These are phyloP conservation scores for Onthophagus sagittarius DNA, from an alignment of 2,888 invertebrate species.

Conservation along the genomic window DNA sequence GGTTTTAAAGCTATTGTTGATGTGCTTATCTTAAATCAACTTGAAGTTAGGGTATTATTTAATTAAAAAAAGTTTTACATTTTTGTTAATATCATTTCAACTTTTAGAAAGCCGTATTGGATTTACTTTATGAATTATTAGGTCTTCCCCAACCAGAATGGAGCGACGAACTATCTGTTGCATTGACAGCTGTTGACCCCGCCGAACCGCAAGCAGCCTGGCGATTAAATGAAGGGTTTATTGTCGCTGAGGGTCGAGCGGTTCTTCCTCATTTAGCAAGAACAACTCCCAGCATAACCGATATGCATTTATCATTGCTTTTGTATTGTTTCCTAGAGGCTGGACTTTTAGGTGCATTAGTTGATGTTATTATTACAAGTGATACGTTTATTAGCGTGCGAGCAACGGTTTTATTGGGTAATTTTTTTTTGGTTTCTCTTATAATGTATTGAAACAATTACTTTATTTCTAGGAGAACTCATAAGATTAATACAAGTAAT, in stretches of 20 bases:
- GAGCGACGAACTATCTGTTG: constrained; percentile 89
- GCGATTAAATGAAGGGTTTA: constrained; percentile 89
- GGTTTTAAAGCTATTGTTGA: constrained; percentile 76
- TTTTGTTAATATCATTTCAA: no score
- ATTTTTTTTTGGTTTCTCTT: no score
- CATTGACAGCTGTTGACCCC: constrained; percentile 84
- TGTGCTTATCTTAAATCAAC: constrained; percentile 78
- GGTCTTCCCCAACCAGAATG: constrained; percentile 85
- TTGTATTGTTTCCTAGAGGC: constrained; percentile 84
- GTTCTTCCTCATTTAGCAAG: constrained; percentile 83
- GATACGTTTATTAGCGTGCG: constrained; percentile 88
- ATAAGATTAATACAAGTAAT: constrained; percentile 81
- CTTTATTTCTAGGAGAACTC: constrained; percentile 65
- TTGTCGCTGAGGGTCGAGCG: constrained; percentile 85
- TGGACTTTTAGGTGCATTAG: constrained; percentile 82
- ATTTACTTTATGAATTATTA: constrained; percentile 86
- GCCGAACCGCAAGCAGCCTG: constrained; percentile 80
- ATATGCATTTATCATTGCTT: constrained; percentile 85
- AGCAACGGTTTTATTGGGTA: constrained; percentile 83
- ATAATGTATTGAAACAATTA: neutral
- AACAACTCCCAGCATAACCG: constrained; percentile 83
- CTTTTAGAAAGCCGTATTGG: constrained; percentile 82
- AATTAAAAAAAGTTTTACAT: no score
- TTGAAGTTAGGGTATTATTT: constrained; percentile 76
- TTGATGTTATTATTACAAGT: constrained; percentile 86